Evolutionary conservation across 2,888 invertebrate species (phyloP).

Genomic region (Epirrhoe tristata): DNA sequence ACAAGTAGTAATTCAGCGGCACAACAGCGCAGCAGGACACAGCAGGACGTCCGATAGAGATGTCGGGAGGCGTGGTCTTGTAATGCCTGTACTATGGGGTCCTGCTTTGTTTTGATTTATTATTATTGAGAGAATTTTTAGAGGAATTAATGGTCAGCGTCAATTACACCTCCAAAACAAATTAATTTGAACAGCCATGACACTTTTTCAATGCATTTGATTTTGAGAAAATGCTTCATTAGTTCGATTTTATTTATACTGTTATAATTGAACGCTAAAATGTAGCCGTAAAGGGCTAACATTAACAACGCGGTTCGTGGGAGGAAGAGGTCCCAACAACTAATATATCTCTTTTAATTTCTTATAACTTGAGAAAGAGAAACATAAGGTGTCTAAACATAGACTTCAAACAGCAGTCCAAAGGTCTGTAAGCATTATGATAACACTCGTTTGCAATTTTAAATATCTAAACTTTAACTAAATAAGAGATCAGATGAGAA

Average conservation of each 20-base stretch:
- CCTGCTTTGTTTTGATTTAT: conserved; percentile 45
- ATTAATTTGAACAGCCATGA: background rate
- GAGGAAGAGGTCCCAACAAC: background rate
- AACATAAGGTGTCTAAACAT: too few species aligned
- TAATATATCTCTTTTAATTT: background rate
- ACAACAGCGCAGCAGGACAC: conserved; percentile 57
- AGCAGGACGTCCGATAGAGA: conserved; percentile 54
- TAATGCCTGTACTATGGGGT: conserved; percentile 45
- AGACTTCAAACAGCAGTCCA: too few species aligned
- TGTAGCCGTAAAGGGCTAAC: background rate
- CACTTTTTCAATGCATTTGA: background rate
- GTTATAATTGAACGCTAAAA: background rate
- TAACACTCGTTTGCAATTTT: too few species aligned
- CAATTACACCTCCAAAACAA: background rate
- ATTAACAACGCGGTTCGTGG: background rate
- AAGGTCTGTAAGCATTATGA: too few species aligned
- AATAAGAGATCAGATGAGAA: conserved; percentile 1
- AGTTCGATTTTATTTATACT: background rate
- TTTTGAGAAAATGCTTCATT: background rate
- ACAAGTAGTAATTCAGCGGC: conserved; percentile 34
- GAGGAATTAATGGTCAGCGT: conserved; percentile 28
- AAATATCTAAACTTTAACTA: background rate
- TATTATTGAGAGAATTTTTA: conserved; percentile 29
- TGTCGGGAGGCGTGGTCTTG: conserved; percentile 46
- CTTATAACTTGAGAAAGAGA: background rate